Percentiles rank a stretch among this genome's conserved stretches.
These are phyloP conservation scores for Athripsodes cinereus DNA, from an alignment of 2,888 invertebrate genomes.

Conservation along the genomic window DNA sequence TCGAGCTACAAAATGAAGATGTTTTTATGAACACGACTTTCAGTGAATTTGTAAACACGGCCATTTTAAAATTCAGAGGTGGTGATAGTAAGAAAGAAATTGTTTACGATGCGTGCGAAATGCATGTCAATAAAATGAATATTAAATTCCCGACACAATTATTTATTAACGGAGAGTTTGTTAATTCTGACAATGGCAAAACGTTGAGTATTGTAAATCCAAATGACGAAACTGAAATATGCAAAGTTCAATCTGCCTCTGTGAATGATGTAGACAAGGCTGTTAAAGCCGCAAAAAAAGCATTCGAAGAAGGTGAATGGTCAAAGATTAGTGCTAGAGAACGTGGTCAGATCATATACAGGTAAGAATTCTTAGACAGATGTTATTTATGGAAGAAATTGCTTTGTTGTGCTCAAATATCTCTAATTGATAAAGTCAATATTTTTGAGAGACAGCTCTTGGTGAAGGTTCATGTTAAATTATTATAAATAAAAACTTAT, in stretches of 20 bases:
- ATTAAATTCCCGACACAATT: slow-evolving; percentile 83
- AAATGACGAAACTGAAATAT: slow-evolving; percentile 73
- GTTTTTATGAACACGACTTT: slow-evolving; percentile 91
- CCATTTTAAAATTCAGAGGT: slow-evolving; percentile 64
- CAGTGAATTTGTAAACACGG: slow-evolving; percentile 66
- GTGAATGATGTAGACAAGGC: slow-evolving; percentile 80
- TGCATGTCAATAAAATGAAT: slow-evolving; percentile 77
- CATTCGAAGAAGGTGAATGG: slow-evolving; percentile 88
- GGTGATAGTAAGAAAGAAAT: slow-evolving; percentile 52
- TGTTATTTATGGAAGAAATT: too few species aligned
- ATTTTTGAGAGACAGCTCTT: too few species aligned
- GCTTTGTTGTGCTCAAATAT: too few species aligned
- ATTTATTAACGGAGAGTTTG: slow-evolving; percentile 87
- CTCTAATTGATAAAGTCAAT: too few species aligned
- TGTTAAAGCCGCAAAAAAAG: slow-evolving; percentile 79
- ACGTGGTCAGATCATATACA: slow-evolving; percentile 75
- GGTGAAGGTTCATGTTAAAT: too few species aligned
- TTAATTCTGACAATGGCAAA: slow-evolving; percentile 65
- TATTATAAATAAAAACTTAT: too few species aligned
- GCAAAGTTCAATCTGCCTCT: slow-evolving; percentile 68
- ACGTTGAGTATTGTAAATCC: slow-evolving; percentile 73
- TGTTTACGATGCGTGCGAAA: slow-evolving; percentile 66
- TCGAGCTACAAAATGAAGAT: slow-evolving; percentile 80
- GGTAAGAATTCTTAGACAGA: too few species aligned
- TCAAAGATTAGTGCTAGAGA: slow-evolving; percentile 90